Evolutionary conservation across 2,113 vertebrate genomes (phyloP).

Genomic region (Lepus europaeus): DNA sequence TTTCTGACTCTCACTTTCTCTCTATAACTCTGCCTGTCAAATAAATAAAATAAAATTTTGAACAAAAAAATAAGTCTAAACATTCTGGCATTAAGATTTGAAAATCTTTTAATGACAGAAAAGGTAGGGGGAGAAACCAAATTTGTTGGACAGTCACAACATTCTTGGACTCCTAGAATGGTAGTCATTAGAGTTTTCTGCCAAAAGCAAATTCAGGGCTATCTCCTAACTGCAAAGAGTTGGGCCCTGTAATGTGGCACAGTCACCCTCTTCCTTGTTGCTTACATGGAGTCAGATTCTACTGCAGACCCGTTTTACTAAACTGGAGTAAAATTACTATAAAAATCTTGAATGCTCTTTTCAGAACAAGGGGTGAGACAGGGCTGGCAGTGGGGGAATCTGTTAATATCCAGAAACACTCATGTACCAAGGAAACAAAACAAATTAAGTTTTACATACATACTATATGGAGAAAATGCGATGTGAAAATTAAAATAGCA

Average conservation of each 20-base stretch:
- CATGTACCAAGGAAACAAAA: background rate
- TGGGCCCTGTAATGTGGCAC: background rate
- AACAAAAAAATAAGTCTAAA: background rate
- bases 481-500: slow-evolving; percentile 15
- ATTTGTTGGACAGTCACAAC: background rate
- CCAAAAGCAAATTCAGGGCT: background rate
- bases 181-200: background rate
- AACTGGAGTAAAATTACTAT: background rate
- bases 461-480: background rate
- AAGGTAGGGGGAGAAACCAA: background rate
- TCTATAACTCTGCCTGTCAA: too few relatives aligned
- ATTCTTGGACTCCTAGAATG: background rate
- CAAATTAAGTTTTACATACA: background rate
- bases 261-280: background rate
- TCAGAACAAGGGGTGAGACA: accelerated
- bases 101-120: background rate
- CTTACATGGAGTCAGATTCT: background rate
- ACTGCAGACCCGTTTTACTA: background rate
- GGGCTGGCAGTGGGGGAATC: accelerated
- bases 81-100: background rate
- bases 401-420: background rate
- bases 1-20: too few relatives aligned
- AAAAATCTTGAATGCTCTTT: background rate
- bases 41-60: too few relatives aligned
- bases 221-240: background rate